These are phyloP conservation scores for Cephus pygmeus DNA, from an alignment of 2,888 invertebrate species.

Conservation along the genomic window DNA sequence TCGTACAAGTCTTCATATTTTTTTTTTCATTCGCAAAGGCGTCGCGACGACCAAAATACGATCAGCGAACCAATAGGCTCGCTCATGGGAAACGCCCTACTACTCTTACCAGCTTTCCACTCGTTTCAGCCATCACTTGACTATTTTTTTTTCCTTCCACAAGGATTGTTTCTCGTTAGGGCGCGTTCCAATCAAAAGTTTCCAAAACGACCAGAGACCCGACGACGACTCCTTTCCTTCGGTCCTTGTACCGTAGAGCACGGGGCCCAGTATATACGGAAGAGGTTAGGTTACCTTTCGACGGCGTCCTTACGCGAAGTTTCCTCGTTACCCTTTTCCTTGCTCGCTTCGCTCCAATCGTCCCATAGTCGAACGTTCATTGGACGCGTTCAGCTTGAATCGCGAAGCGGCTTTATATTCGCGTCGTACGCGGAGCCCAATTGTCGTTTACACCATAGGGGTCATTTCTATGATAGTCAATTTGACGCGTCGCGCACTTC, in stretches of 20 bases:
- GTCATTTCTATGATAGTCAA: slow-evolving; percentile 31
- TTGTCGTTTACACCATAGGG: background rate
- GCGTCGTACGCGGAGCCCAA: background rate
- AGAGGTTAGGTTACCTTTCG: background rate
- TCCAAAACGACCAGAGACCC: background rate
- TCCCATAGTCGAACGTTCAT: background rate
- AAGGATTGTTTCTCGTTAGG: background rate
- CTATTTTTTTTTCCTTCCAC: background rate
- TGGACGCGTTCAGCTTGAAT: background rate
- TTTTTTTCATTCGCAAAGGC: background rate
- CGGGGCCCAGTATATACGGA: background rate
- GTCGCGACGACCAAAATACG: background rate
- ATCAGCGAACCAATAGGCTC: background rate
- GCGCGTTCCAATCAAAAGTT: background rate
- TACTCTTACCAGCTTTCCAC: background rate
- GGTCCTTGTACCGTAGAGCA: background rate
- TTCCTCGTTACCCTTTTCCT: background rate
- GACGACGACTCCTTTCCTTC: background rate
- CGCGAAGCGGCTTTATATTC: background rate
- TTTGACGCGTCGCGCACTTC: slow-evolving; percentile 65
- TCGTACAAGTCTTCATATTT: background rate
- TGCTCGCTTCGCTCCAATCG: background rate
- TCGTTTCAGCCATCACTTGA: too few relatives aligned
- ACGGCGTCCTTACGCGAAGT: background rate
- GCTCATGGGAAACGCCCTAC: background rate